A percentile compares a stretch with the other conserved stretches of the same genome.
Conservation (phyloP, 2,888 invertebrate genomes). For the Cantharis rufa region DNA sequence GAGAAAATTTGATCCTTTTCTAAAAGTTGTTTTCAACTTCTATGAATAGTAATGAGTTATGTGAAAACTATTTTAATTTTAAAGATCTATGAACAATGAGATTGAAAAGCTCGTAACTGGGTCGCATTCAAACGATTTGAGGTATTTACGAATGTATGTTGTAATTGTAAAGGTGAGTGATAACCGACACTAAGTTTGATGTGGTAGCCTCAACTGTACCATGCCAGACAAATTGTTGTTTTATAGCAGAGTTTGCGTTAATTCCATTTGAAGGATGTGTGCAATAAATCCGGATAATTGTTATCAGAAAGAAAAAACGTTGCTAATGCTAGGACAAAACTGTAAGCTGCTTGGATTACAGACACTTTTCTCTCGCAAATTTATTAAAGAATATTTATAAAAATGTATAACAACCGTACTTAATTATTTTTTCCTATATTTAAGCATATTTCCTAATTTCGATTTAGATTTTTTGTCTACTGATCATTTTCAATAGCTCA, state of each 20-base stretch:
- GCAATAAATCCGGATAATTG: conserved; percentile 54
- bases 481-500: too few relatives aligned
- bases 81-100: conserved; percentile 11
- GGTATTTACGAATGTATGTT: conserved; percentile 24
- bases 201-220: conserved; percentile 32
- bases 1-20: conserved; percentile 20
- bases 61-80: conserved; percentile 27
- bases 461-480: too few relatives aligned
- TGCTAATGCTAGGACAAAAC: conserved; percentile 23
- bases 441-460: background rate
- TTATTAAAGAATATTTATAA: conserved; percentile 10
- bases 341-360: conserved; percentile 21
- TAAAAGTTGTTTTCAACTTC: conserved; percentile 19
- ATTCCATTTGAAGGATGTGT: conserved; percentile 53
- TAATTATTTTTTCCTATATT: background rate
- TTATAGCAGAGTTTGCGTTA: conserved; percentile 51
- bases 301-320: conserved; percentile 49
- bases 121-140: conserved; percentile 18
- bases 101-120: conserved; percentile 8
- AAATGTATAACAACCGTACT: background rate
- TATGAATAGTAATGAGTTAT: conserved; percentile 25
- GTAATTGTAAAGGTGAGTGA: conserved; percentile 40
- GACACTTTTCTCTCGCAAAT: conserved; percentile 22
- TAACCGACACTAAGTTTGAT: conserved; percentile 42
- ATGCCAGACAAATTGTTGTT: conserved; percentile 51